Percentiles rank a stretch among this genome's conserved stretches.
Conservation (phyloP, 1,140 invertebrate genomes). For the Hycleus cichorii region DNA sequence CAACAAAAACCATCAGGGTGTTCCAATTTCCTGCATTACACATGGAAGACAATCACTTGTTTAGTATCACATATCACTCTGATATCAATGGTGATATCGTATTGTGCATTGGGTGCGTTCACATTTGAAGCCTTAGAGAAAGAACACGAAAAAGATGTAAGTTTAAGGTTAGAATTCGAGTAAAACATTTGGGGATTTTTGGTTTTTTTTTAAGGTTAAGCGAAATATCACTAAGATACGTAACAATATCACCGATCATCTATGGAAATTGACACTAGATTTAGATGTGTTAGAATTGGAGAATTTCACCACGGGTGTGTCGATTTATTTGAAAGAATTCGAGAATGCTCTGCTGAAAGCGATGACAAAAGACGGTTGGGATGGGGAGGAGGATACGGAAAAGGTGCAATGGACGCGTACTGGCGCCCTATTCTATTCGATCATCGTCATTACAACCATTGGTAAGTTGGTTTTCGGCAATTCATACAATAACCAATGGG, state of each 20-base stretch:
- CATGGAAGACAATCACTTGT: constrained; percentile 76
- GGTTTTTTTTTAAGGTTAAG: constrained; percentile 56
- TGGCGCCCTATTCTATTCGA: constrained; percentile 91
- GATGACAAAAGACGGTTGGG: constrained; percentile 87
- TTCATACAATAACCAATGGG: constrained; percentile 20
- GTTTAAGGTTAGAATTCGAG: constrained; percentile 12
- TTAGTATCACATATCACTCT: constrained; percentile 83
- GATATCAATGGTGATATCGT: constrained; percentile 77
- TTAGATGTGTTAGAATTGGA: constrained; percentile 57
- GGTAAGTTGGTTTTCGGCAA: constrained; percentile 50
- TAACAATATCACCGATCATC: constrained; percentile 64
- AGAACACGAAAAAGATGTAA: constrained; percentile 66
- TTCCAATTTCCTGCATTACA: constrained; percentile 33
- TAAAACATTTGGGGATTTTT: background rate
- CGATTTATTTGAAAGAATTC: constrained; percentile 61
- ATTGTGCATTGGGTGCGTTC: constrained; percentile 80
- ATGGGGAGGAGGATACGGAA: constrained; percentile 72
- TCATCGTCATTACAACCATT: constrained; percentile 95
- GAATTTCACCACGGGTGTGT: constrained; percentile 62
- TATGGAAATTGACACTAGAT: constrained; percentile 69
- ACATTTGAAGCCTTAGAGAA: constrained; percentile 76
- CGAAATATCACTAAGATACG: constrained; percentile 65
- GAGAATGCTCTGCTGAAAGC: constrained; percentile 72
- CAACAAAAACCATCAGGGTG: constrained; percentile 29
- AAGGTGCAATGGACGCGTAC: constrained; percentile 83